Evolutionary conservation across 23 tunicate genomes (phyloP).

Genomic region (Ascidia mentula): DNA sequence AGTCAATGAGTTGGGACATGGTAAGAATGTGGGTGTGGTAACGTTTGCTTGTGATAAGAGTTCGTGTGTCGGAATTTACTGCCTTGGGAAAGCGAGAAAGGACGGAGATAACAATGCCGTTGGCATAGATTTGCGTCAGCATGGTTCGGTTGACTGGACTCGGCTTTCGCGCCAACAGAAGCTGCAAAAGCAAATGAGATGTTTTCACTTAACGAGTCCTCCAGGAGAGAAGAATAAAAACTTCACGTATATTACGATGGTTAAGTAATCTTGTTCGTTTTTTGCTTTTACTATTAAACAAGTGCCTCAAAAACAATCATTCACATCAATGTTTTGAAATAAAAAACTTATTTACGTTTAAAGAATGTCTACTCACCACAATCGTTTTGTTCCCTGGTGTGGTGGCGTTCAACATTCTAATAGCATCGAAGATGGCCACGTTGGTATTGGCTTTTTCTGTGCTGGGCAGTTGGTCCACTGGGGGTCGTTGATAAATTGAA

Average conservation of each 20-base stretch:
- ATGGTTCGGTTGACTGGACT: background rate
- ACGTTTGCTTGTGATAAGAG: slow-evolving; percentile 2
- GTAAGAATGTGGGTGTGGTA: slow-evolving; percentile 15
- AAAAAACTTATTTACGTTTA: no score
- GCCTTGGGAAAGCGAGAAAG: slow-evolving; percentile 19
- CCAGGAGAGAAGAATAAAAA: no score
- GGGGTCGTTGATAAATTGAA: background rate
- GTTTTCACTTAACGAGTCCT: no score
- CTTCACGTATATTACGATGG: no score
- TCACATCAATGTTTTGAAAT: no score
- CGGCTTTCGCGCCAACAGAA: slow-evolving; percentile 18
- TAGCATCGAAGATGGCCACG: background rate
- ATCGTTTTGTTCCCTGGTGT: background rate
- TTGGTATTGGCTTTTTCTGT: background rate
- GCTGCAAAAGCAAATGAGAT: no score
- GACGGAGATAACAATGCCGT: slow-evolving; percentile 17
- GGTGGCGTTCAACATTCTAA: background rate
- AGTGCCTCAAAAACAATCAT: no score
- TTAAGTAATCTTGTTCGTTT: no score
- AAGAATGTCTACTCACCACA: background rate
- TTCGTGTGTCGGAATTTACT: slow-evolving; percentile 20
- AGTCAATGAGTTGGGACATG: slow-evolving; percentile 2
- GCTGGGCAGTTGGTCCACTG: background rate
- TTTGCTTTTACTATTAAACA: no score
- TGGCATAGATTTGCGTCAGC: slow-evolving; percentile 3